Evolutionary conservation across 1,140 invertebrate species (phyloP), one percentile per base, ranked within the genome.

Genomic region (Phenacoccus solenopsis): DNA sequence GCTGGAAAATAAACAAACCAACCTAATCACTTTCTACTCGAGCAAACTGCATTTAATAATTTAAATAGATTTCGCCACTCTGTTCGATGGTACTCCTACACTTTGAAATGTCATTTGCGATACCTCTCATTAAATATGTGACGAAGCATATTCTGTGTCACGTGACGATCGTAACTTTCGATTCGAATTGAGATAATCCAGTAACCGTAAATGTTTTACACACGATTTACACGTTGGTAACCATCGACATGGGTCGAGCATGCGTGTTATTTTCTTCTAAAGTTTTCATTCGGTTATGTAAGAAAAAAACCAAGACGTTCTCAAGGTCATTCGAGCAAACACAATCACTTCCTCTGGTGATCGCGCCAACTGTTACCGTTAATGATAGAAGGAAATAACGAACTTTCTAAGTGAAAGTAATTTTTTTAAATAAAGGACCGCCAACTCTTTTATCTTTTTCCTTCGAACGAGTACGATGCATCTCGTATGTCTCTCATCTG

Each of bases 341-440:
- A 27, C 59, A 64, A 64, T 64, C 59, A 64, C 59, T 64, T 64
- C 59, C 59, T 64, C 59, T 64, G 22, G 59, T 27, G 59, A 64
- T 64, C 59, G 59, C 59, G 59, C 59, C 59, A 64, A 64, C 59
- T 64, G 59, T 64, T 64, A 64, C 59, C 59, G 59, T 64, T 64
- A 64, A 64, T 64, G 59, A 64, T 64, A 64, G 59, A 27, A 64
- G 59, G 59, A 64, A 64, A 64, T 64, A 64, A 64, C 56, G 59
- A 64, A 64, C 59, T 64, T 64, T 64, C 59, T 64, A 64, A 64
- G 59, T 64, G 59, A 64, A 64, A 64, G 59, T 64, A 27, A 3
- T 64, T 64, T 25, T 64, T 64, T 64, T 64, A 9, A 59, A 64
- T 27, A 64, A 24, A 64, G 59, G 20, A 64, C 22, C 22, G 59